Percentiles rank a stretch among this genome's conserved stretches.
Conservation (phyloP, 2,797 vertebrate species). For the Esox lucius region DNA sequence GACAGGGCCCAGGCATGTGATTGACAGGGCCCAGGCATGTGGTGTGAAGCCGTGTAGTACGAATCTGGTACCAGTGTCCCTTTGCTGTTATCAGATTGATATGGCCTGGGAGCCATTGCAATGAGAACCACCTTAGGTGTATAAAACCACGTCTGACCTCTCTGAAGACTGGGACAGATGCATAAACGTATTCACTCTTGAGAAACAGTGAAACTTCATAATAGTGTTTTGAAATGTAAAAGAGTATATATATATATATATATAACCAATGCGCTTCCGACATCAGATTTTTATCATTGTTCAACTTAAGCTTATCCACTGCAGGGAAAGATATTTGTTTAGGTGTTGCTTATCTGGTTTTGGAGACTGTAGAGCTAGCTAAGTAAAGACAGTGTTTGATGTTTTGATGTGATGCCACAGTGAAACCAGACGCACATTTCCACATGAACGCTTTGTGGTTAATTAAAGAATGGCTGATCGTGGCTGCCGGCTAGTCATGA, state of each 20-base stretch:
- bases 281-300: neutral
- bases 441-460: neutral
- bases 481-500: neutral
- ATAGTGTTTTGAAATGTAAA: too few relatives aligned
- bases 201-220: neutral
- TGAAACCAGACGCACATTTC: neutral
- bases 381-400: neutral
- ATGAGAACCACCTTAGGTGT: neutral
- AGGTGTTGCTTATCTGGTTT: neutral
- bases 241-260: too few relatives aligned
- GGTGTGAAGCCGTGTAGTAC: conserved; percentile 28
- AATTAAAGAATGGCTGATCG: neutral
- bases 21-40: conserved; percentile 40
- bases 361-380: neutral
- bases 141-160: conserved; percentile 22
- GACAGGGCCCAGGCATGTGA: conserved; percentile 39
- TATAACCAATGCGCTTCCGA: neutral
- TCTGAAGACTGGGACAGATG: conserved; percentile 22
- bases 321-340: neutral
- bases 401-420: neutral
- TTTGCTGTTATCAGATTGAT: conserved; percentile 19
- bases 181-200: neutral
- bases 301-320: neutral
- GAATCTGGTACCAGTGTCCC: conserved; percentile 4
- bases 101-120: neutral